A percentile compares a stretch with the other conserved stretches of the same genome.
These are phyloP conservation scores for Trematocara unimaculatum DNA, from an alignment of 2,113 vertebrate genomes.

Conservation along the genomic window DNA sequence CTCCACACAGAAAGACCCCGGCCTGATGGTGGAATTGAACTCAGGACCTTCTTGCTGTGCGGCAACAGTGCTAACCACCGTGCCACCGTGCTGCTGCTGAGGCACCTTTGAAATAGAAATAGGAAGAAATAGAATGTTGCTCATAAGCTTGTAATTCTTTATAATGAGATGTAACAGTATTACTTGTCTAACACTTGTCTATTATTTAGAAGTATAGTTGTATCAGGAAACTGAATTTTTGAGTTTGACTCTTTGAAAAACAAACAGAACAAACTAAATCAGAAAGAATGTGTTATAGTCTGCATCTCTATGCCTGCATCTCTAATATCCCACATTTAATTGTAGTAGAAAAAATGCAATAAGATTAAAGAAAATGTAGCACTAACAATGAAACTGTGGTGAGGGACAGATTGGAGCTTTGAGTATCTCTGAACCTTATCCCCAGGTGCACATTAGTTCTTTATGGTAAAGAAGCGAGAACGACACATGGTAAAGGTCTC, in stretches of 20 bases:
- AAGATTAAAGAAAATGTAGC: background rate
- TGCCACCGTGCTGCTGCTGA: too few species aligned
- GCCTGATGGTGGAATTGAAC: too few species aligned
- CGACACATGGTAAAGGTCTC: background rate
- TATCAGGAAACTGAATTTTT: fast-evolving
- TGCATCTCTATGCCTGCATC: too few species aligned
- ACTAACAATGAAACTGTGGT: background rate
- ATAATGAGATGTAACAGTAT: background rate
- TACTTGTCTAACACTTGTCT: background rate
- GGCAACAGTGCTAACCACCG: too few species aligned
- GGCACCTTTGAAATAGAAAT: too few species aligned
- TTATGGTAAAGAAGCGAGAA: background rate
- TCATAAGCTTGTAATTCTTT: background rate
- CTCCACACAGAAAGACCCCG: too few species aligned
- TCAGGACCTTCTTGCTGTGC: too few species aligned
- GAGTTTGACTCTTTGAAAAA: background rate
- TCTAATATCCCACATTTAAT: background rate
- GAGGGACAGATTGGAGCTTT: fast-evolving
- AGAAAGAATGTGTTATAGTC: fast-evolving
- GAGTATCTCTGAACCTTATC: background rate
- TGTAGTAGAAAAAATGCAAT: background rate
- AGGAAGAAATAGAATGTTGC: background rate
- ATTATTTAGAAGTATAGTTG: background rate
- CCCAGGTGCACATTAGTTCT: background rate
- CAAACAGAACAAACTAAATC: background rate